Percentiles rank a stretch among this genome's conserved stretches.
Conservation (phyloP, 2,113 vertebrate genomes). For the Sakesphorus luctuosus region DNA sequence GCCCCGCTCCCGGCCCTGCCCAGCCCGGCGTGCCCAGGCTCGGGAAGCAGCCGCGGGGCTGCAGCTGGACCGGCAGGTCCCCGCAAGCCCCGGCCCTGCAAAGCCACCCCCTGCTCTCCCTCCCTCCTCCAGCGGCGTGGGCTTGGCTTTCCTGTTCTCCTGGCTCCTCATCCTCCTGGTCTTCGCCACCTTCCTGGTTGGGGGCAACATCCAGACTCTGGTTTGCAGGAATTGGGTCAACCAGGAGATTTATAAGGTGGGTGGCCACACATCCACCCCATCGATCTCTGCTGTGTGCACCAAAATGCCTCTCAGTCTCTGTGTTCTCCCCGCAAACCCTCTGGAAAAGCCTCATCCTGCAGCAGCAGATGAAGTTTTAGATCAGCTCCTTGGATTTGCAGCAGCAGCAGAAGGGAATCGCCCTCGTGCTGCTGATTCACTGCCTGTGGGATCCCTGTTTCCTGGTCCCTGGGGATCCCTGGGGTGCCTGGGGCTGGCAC, state of each 20-base stretch:
- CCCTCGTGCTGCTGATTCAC: not conserved
- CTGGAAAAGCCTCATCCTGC: not conserved
- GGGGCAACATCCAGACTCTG: constrained; percentile 79
- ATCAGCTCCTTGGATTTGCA: not conserved
- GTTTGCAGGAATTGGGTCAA: constrained; percentile 79
- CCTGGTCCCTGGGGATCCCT: not conserved
- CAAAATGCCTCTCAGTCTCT: not conserved
- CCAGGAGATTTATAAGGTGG: constrained; percentile 79
- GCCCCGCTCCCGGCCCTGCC: not conserved
- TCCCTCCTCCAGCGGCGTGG: constrained; percentile 66
- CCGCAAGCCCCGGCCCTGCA: not conserved
- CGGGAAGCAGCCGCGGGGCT: not conserved
- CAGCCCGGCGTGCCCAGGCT: not conserved
- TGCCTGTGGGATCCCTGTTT: not conserved
- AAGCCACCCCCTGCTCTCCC: not conserved
- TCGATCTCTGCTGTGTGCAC: rapidly evolving
- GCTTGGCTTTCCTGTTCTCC: constrained; percentile 79
- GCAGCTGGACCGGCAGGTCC: not conserved
- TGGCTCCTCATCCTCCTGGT: constrained; percentile 80
- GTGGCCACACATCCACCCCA: not conserved
- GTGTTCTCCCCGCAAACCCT: not conserved
- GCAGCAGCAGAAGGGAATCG: not conserved
- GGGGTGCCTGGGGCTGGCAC: rapidly evolving
- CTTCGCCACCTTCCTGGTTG: constrained; percentile 78
- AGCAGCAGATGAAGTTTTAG: not conserved